Evolutionary conservation across 2,113 vertebrate genomes (phyloP).

Genomic region (Caretta caretta): DNA sequence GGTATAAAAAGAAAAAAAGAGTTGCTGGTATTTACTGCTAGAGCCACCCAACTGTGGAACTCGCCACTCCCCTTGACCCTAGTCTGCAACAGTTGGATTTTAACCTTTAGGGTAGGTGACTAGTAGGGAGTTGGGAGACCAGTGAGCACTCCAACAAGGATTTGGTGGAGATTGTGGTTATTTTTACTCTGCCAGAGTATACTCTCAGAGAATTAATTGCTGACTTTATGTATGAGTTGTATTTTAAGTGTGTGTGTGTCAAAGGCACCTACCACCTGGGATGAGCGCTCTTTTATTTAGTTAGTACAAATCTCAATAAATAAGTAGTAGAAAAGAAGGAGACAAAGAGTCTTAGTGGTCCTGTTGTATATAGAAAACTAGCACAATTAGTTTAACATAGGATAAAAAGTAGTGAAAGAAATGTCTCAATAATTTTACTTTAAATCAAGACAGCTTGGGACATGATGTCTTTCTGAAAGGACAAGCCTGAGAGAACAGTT

Average conservation of each 20-base stretch:
- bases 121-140: background rate
- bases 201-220: background rate
- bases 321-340: constrained; percentile 10
- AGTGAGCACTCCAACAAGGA: background rate
- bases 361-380: background rate
- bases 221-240: background rate
- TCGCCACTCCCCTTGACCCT: constrained; percentile 41
- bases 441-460: background rate
- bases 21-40: background rate
- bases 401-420: background rate
- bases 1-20: background rate
- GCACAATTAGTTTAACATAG: constrained; percentile 49
- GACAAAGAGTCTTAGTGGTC: background rate
- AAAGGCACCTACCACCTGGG: background rate
- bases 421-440: background rate
- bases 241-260: background rate
- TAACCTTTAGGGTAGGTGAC: background rate
- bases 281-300: background rate
- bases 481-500: constrained; percentile 24
- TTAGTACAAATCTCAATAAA: background rate
- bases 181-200: background rate
- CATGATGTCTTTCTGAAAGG: constrained; percentile 46
- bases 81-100: background rate
- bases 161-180: background rate
- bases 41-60: background rate